These are phyloP conservation scores for Caradrina kadenii DNA, from an alignment of 2,888 invertebrate genomes.

Conservation along the genomic window DNA sequence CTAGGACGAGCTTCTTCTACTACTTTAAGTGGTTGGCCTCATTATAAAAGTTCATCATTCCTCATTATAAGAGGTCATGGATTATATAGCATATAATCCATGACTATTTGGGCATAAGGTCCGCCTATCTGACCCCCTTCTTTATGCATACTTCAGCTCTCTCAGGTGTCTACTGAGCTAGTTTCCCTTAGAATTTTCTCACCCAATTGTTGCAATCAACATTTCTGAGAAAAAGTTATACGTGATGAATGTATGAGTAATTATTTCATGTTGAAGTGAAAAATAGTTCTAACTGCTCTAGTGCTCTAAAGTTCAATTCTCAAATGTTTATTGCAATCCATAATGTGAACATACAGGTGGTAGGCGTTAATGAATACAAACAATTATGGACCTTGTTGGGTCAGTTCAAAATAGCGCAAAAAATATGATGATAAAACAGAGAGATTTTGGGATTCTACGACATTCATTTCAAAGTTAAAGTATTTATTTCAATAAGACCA, in stretches of 20 bases:
- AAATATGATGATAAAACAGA: not conserved
- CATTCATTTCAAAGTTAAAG: not conserved
- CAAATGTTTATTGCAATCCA: too few relatives aligned
- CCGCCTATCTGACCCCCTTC: not conserved
- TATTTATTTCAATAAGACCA: too few relatives aligned
- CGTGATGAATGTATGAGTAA: conserved; percentile 3
- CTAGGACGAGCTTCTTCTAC: too few relatives aligned
- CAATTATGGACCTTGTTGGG: too few relatives aligned
- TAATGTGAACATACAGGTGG: too few relatives aligned
- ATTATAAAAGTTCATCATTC: too few relatives aligned
- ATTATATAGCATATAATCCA: too few relatives aligned
- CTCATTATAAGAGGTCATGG: too few relatives aligned
- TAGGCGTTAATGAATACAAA: too few relatives aligned
- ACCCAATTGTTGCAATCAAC: not conserved
- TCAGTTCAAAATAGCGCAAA: not conserved
- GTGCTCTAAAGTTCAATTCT: too few relatives aligned
- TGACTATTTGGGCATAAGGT: not conserved
- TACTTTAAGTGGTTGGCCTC: too few relatives aligned
- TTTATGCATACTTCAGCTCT: not conserved
- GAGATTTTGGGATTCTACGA: not conserved
- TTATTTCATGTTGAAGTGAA: not conserved
- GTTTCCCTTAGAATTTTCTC: conserved; percentile 11
- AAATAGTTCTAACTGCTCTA: too few relatives aligned
- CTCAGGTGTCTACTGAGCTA: not conserved
- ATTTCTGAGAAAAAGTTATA: not conserved